These are phyloP conservation scores for Asteroscopus sphinx DNA, from an alignment of 2,888 invertebrate species.

Conservation along the genomic window DNA sequence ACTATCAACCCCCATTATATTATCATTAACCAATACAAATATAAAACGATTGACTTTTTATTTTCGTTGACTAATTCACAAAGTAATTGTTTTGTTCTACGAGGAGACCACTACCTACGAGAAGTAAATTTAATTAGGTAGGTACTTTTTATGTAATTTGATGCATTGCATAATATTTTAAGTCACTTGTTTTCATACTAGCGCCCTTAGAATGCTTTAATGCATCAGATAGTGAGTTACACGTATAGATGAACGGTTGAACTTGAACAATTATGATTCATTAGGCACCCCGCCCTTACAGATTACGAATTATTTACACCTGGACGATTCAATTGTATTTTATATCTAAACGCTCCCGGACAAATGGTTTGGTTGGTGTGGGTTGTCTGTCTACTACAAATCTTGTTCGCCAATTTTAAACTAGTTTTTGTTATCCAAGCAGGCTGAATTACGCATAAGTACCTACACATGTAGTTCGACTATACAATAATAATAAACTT, in stretches of 20 bases:
- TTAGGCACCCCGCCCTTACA: conserved; percentile 48
- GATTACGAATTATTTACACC: conserved; percentile 45
- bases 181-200: too few relatives aligned
- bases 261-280: conserved; percentile 63
- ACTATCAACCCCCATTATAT: conserved; percentile 87
- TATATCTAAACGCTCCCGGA: neutral
- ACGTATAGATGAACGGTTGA: conserved; percentile 25
- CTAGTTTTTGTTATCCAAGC: too few relatives aligned
- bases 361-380: neutral
- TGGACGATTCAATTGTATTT: conserved; percentile 29
- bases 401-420: too few relatives aligned
- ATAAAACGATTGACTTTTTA: conserved; percentile 73
- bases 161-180: neutral
- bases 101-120: neutral
- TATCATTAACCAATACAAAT: conserved; percentile 86
- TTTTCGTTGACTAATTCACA: conserved; percentile 71
- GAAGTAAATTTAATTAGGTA: neutral
- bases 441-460: too few relatives aligned
- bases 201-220: too few relatives aligned
- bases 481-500: too few relatives aligned
- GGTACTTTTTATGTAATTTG: neutral
- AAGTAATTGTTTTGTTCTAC: conserved; percentile 27
- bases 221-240: conserved; percentile 16
- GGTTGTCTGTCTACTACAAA: too few relatives aligned
- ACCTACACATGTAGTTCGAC: too few relatives aligned